These are phyloP conservation scores for Drosophila seguyi DNA, from an alignment of 1,140 invertebrate genomes.

Conservation along the genomic window DNA sequence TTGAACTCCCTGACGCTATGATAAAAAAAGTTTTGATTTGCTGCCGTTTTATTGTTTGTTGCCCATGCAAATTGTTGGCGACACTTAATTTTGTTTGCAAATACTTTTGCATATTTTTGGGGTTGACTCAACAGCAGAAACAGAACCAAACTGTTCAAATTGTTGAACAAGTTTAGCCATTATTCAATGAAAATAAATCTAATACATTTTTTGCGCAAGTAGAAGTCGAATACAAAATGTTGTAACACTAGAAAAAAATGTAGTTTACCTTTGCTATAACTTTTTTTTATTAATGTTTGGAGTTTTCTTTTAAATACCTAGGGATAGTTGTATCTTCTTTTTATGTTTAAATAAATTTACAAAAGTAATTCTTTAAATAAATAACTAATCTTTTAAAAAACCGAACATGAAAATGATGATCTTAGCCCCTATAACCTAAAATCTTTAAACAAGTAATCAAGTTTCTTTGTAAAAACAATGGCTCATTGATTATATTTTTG, in stretches of 20 bases:
- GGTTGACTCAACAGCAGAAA: slow-evolving; percentile 53
- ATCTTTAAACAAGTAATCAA: background rate
- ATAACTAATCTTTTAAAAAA: background rate
- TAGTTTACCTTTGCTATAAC: background rate
- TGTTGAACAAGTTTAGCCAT: slow-evolving; percentile 46
- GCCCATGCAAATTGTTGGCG: slow-evolving; percentile 68
- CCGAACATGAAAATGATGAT: background rate
- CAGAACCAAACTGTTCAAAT: slow-evolving; percentile 30
- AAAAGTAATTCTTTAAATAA: background rate
- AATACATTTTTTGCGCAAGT: slow-evolving; percentile 5
- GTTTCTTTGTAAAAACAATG: background rate
- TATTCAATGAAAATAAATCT: slow-evolving; percentile 24
- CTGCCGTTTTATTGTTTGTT: slow-evolving; percentile 43
- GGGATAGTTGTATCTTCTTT: background rate
- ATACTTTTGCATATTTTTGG: slow-evolving; percentile 72
- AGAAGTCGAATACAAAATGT: background rate
- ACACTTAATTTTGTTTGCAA: slow-evolving; percentile 76
- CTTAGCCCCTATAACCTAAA: background rate
- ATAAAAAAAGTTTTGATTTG: slow-evolving; percentile 47
- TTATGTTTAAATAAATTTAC: no score
- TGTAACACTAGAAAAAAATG: background rate
- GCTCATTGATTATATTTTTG: slow-evolving; percentile 23
- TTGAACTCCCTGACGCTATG: slow-evolving; percentile 14
- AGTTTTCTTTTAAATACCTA: background rate
- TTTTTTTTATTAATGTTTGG: no score